Evolutionary conservation across 2,113 vertebrate species (phyloP).

Genomic region (Dasyornis broadbenti): DNA sequence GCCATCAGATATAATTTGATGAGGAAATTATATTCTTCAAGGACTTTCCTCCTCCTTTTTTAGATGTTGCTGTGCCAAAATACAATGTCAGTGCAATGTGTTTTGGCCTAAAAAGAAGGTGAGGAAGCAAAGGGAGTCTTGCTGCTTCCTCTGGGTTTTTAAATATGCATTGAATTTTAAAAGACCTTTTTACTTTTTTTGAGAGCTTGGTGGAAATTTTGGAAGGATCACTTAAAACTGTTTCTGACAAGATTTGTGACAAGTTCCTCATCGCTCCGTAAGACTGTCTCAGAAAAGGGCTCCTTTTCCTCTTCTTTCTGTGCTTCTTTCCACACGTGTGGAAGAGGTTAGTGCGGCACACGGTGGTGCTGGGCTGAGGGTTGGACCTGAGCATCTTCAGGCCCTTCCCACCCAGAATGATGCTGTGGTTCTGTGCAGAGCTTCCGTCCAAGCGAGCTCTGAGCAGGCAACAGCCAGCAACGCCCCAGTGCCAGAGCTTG

Average conservation of each 20-base stretch:
- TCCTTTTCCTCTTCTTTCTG: neutral
- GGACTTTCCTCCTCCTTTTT: neutral
- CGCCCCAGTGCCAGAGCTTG: neutral
- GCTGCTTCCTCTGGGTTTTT: neutral
- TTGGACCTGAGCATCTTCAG: accelerated
- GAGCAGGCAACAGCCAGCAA: accelerated
- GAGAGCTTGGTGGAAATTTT: neutral
- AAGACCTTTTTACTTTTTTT: neutral
- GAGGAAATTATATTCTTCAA: neutral
- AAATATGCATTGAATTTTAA: neutral
- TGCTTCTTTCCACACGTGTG: accelerated
- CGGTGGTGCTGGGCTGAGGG: neutral
- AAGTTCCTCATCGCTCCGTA: neutral
- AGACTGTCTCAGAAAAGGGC: neutral
- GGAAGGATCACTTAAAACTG: neutral
- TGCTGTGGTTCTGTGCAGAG: neutral
- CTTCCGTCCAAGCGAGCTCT: neutral
- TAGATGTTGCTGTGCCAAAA: neutral
- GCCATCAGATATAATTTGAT: neutral
- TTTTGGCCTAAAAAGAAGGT: neutral
- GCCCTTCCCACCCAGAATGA: accelerated
- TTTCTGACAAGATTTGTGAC: neutral
- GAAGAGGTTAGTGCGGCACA: accelerated
- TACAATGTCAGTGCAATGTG: neutral
- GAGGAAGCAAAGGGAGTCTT: neutral